Evolutionary conservation across 2,888 invertebrate genomes (phyloP).

Genomic region (Troides oblongomaculatus): DNA sequence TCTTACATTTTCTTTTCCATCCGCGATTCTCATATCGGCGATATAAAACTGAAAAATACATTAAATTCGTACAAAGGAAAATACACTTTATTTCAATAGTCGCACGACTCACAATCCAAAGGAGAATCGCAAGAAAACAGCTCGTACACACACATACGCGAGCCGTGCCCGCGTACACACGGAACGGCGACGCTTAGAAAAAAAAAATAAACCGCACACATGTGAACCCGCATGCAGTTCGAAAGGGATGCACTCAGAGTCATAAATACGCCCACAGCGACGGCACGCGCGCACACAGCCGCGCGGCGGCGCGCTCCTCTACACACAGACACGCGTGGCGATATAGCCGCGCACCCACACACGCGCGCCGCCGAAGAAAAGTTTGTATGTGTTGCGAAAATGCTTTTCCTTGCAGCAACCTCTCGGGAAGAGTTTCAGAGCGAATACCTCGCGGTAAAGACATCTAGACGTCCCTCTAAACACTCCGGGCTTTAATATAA

Average conservation of each 20-base stretch:
- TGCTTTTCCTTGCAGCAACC: slow-evolving; percentile 80
- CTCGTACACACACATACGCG: slow-evolving; percentile 63
- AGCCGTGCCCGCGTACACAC: slow-evolving; percentile 57
- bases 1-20: slow-evolving; percentile 78
- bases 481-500: slow-evolving; percentile 46
- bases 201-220: slow-evolving; percentile 75
- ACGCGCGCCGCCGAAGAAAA: slow-evolving; percentile 61
- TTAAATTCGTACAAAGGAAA: slow-evolving; percentile 52
- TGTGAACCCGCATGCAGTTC: slow-evolving; percentile 76
- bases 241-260: slow-evolving; percentile 80
- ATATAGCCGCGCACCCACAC: slow-evolving; percentile 58
- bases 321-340: slow-evolving; percentile 52
- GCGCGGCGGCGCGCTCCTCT: slow-evolving; percentile 49
- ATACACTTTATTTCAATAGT: slow-evolving; percentile 33
- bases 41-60: slow-evolving; percentile 81
- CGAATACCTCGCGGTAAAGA: slow-evolving; percentile 81
- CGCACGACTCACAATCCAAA: slow-evolving; percentile 43
- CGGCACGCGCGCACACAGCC: slow-evolving; percentile 36
- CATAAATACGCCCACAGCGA: slow-evolving; percentile 71
- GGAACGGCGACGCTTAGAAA: slow-evolving; percentile 69
- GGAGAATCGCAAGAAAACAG: slow-evolving; percentile 56
- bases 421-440: slow-evolving; percentile 80
- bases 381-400: slow-evolving; percentile 75
- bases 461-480: slow-evolving; percentile 67
- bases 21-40: slow-evolving; percentile 80